Conservation (phyloP, 2,888 invertebrate genomes). For the Hemicrepidius hirtus region DNA sequence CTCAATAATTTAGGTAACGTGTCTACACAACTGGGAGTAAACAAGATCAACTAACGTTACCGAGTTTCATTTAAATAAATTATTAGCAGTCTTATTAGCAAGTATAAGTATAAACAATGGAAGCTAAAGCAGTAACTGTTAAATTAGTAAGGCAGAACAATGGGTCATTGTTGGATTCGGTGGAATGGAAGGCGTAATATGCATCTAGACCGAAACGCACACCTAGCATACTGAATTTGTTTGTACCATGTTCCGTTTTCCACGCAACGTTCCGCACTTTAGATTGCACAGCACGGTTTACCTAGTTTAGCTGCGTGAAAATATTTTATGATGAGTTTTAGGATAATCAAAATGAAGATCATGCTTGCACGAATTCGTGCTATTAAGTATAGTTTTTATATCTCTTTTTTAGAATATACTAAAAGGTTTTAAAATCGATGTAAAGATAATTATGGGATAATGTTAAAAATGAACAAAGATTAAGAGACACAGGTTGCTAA, state of each 20-base stretch:
- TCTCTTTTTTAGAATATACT: too few species aligned
- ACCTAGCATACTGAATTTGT: conserved; percentile 24
- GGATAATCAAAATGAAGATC: too few species aligned
- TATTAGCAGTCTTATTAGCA: conserved; percentile 20
- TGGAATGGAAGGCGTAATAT: conserved; percentile 25
- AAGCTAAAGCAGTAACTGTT: conserved; percentile 18
- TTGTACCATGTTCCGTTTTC: conserved; percentile 32
- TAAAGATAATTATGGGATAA: too few species aligned
- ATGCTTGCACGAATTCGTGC: too few species aligned
- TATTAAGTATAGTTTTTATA: too few species aligned
- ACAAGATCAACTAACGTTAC: conserved; percentile 3
- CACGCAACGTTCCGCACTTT: conserved; percentile 12
- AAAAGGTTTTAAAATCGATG: too few species aligned
- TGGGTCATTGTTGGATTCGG: conserved; percentile 16
- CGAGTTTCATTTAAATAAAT: neutral
- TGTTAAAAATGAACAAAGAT: too few species aligned
- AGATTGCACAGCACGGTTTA: neutral
- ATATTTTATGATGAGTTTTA: too few species aligned
- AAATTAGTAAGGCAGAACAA: conserved; percentile 19
- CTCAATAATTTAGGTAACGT: too few species aligned
- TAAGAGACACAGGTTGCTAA: too few species aligned
- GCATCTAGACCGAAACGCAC: conserved; percentile 32
- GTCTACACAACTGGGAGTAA: neutral
- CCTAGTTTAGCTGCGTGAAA: neutral
- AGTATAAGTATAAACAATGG: conserved; percentile 19